Conservation (phyloP, 2,797 vertebrate species). For the Leuciscus waleckii region DNA sequence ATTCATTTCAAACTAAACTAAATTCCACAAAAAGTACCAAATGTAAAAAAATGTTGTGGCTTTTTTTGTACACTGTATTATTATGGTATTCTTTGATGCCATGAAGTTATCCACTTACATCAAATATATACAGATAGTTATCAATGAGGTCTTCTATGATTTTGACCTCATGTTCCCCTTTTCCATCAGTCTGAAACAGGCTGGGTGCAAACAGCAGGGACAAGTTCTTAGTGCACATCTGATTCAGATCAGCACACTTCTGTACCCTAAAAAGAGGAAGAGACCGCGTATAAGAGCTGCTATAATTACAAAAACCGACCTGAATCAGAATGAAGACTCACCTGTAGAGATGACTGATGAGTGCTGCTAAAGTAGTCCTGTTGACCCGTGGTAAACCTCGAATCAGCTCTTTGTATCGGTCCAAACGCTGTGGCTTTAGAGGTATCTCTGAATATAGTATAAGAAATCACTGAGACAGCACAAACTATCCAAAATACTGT, state of each 20-base stretch:
- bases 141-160: slow-evolving; percentile 95
- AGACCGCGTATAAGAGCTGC: neutral
- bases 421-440: slow-evolving; percentile 83
- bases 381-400: slow-evolving; percentile 89
- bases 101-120: slow-evolving; percentile 77
- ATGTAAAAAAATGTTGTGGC: neutral
- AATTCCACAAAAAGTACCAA: neutral
- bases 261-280: slow-evolving; percentile 68
- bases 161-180: slow-evolving; percentile 94
- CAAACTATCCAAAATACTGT: neutral
- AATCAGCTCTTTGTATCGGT: slow-evolving; percentile 94
- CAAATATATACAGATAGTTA: slow-evolving; percentile 90
- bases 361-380: slow-evolving; percentile 87
- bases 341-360: slow-evolving; percentile 94
- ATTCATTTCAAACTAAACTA: neutral
- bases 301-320: neutral
- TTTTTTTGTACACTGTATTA: neutral
- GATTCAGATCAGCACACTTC: slow-evolving; percentile 93
- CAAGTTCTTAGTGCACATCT: slow-evolving; percentile 98
- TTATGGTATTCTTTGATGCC: neutral
- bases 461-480: neutral
- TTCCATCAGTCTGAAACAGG: slow-evolving; percentile 96
- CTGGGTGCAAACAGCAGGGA: slow-evolving; percentile 94
- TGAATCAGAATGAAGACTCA: slow-evolving; percentile 65
- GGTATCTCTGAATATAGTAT: slow-evolving; percentile 76